Evolutionary conservation across 1,140 invertebrate species (phyloP), one percentile per base, ranked within the genome.

Genomic region (Sarcophaga bullata): DNA sequence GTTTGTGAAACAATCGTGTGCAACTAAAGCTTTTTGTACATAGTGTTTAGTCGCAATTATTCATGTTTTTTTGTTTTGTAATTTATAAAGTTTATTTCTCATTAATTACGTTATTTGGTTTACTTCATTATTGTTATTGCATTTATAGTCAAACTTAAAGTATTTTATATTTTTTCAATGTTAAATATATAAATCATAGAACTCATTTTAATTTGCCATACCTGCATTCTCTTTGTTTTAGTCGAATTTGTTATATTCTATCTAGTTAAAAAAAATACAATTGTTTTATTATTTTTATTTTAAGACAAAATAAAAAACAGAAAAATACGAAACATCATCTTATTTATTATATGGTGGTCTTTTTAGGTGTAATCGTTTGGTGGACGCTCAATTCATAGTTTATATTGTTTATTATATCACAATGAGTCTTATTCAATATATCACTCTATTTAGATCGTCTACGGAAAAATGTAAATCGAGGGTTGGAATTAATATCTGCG

Each of bases 161-260:
- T 68, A 68, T 68, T 68, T 68, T 68, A 68, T 68, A 25, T 68
- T 9, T n/a, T 68, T 68, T 68, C 19, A 68, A 8, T 68, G 19
- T 25, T 19, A 25, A 37, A 68, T 0, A 68, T 68, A 19, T 58
- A n/a, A 58, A 58, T 19, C 62, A 25, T 68, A 68, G 19, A n/a
- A 68, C n/a, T 19, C 62, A 68, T 68, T 37, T 78, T 17, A 52
- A 49, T 50, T 75, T 75, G 48, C 37, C 73, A 75, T 75, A 75
- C 47, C 47, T 47, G 25, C 19, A n/a, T n/a, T n/a, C n/a, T 37
- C 17, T 37, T 37, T 73, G 3, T 25, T 75, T 75, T 75, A 49
- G 48, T 48, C 46, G n/a, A 48, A 37, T 37, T 37, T 37, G 25
- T 37, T 37, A 37, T 37, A 37, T 37, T 37, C 25, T 37, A 37